These are phyloP conservation scores for Adelges cooleyi DNA, from an alignment of 1,140 invertebrate species.

Conservation along the genomic window DNA sequence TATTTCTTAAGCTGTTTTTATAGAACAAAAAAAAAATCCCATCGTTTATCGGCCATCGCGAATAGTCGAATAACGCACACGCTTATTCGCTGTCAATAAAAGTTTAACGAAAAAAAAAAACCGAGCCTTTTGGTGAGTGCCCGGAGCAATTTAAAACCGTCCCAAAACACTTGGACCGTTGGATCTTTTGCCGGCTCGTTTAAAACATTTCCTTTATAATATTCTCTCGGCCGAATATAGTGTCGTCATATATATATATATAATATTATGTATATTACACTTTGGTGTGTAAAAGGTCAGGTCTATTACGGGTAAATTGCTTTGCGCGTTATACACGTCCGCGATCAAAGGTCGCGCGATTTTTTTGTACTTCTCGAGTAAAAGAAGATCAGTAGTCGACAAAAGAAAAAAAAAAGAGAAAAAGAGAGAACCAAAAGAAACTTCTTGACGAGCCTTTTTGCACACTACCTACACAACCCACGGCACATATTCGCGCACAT, in stretches of 20 bases:
- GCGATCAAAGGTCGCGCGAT: conserved; percentile 22
- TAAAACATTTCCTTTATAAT: conserved; percentile 9
- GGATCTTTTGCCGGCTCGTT: conserved; percentile 16
- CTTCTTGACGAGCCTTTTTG: neutral
- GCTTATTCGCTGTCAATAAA: no score
- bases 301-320: conserved; percentile 27
- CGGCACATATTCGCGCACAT: neutral
- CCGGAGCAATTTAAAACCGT: conserved; percentile 17
- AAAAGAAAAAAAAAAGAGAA: neutral
- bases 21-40: no score
- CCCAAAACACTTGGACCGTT: neutral
- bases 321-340: conserved; percentile 10
- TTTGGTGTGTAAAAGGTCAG: conserved; percentile 1
- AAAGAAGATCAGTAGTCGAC: neutral
- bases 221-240: conserved; percentile 11
- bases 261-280: conserved; percentile 13
- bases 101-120: no score
- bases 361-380: neutral
- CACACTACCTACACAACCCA: neutral
- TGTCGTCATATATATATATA: no score
- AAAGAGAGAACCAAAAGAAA: no score
- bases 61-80: no score
- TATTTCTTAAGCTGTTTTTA: no score
- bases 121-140: neutral
- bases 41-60: no score